These are phyloP conservation scores for Ciconia nigra DNA, from an alignment of 2,797 vertebrate species.

Conservation along the genomic window DNA sequence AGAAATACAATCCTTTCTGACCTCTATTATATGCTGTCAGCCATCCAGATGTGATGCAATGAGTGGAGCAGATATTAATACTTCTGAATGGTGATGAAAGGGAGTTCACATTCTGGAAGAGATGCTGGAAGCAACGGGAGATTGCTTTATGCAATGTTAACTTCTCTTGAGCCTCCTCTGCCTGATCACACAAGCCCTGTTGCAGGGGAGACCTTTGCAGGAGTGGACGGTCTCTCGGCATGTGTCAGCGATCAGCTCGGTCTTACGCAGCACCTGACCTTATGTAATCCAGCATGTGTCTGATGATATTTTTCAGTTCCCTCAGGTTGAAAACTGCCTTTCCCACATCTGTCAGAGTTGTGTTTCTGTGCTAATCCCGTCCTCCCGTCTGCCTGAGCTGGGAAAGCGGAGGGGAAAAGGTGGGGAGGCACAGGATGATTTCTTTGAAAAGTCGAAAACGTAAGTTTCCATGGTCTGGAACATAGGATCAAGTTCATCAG, in stretches of 20 bases:
- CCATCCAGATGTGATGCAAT: conserved; percentile 27
- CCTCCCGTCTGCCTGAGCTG: background rate
- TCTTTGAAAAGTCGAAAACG: background rate
- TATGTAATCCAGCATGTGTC: background rate
- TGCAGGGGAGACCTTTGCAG: background rate
- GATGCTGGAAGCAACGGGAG: background rate
- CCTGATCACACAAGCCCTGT: background rate
- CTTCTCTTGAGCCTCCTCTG: background rate
- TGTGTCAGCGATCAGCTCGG: background rate
- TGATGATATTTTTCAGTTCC: background rate
- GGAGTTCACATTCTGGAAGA: background rate
- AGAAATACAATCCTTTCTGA: conserved; percentile 33
- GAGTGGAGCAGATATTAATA: conserved; percentile 31
- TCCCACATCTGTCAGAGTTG: background rate
- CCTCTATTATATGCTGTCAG: conserved; percentile 33
- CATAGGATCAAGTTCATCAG: background rate
- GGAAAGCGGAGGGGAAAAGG: background rate
- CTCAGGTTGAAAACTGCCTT: background rate
- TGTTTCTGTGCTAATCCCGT: background rate
- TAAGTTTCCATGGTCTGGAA: background rate
- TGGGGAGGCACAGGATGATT: background rate
- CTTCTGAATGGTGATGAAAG: conserved; percentile 1
- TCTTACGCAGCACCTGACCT: background rate
- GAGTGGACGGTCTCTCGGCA: background rate
- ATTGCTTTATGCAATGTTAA: background rate